Base-by-base conservation (phyloP, 2,888 invertebrate genomes). In the Pseudococcus jackbeardsleyi region DNA sequence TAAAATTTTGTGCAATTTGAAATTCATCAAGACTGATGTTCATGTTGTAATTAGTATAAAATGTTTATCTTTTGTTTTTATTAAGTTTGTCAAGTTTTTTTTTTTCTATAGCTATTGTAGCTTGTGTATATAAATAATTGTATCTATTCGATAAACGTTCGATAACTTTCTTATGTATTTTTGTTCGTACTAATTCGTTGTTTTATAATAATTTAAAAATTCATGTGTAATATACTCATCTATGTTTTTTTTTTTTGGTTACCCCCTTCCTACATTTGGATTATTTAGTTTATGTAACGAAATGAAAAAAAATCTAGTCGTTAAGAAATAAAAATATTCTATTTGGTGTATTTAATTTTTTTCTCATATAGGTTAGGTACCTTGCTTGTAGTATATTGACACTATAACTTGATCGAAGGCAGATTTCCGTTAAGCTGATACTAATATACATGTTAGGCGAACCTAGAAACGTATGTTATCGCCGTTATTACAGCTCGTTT, bases 1-100 rank as follows among this genome's bases (percentile, higher is more conserved):
- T 26, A 33, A 19, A 77, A 19, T 19, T 19, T 26, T 77, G 84
- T 84, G 84, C 54, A 85, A 54, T 85, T 85, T 59, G 59, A 85
- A 85, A 85, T 85, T 85, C 59, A 85, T 85, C 85, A 85, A 85
- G 85, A 85, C 85, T 85, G 85, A 85, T 59, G 59, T 85, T 59
- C 85, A 26, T 64, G n/a, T 64, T 59, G 85, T 85, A 85, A 39
- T 33, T 85, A 33, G n/a, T 54, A 48, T 11, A 17, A 84, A 9
- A 84, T 48, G 26, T 50, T 54, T 11, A 84, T 84, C 1, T 48
- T 22, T 22, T 33, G 19, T 59, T 85, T 39, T 39, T 85, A 26
- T 84, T 84, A 46, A 84, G 84, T 84, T 84, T 84, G 46, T 50
- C 39, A 22, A 22, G 22, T 50, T 46, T 50, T 46, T 84, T 84